Evolutionary conservation across 2,113 vertebrate species (phyloP).

Genomic region (Datnioides undecimradiatus): DNA sequence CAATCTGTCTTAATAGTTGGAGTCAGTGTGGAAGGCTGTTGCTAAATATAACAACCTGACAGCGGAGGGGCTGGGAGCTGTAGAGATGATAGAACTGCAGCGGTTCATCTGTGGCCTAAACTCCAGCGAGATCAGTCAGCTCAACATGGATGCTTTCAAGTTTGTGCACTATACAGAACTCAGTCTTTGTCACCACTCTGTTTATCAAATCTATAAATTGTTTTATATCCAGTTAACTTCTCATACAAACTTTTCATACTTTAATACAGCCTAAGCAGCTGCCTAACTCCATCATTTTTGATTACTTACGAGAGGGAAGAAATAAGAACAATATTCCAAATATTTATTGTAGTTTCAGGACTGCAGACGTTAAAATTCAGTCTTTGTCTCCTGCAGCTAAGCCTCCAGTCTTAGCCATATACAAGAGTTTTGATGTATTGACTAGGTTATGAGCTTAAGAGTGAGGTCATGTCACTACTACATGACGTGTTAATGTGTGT

Average conservation of each 20-base stretch:
- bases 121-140: constrained; percentile 58
- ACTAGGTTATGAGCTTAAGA: not conserved
- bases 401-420: too few relatives aligned
- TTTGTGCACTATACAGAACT: constrained; percentile 50
- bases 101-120: constrained; percentile 81
- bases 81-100: constrained; percentile 70
- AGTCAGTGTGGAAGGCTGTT: constrained; percentile 64
- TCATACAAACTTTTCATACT: too few relatives aligned
- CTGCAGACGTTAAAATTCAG: not conserved
- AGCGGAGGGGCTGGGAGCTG: constrained; percentile 37
- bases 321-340: not conserved
- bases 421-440: not conserved
- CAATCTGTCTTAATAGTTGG: constrained; percentile 60
- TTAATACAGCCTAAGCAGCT: too few relatives aligned
- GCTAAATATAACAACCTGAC: constrained; percentile 47
- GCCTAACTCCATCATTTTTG: too few relatives aligned
- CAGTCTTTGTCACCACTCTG: not conserved
- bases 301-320: not conserved
- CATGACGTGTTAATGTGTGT: constrained; percentile 11
- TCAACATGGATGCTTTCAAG: constrained; percentile 70
- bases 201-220: not conserved
- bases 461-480: not conserved
- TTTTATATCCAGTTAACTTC: not conserved
- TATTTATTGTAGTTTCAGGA: too few relatives aligned
- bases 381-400: not conserved